Conservation (phyloP, 2,797 vertebrate genomes). For the Pangasius sanitwongsei region DNA sequence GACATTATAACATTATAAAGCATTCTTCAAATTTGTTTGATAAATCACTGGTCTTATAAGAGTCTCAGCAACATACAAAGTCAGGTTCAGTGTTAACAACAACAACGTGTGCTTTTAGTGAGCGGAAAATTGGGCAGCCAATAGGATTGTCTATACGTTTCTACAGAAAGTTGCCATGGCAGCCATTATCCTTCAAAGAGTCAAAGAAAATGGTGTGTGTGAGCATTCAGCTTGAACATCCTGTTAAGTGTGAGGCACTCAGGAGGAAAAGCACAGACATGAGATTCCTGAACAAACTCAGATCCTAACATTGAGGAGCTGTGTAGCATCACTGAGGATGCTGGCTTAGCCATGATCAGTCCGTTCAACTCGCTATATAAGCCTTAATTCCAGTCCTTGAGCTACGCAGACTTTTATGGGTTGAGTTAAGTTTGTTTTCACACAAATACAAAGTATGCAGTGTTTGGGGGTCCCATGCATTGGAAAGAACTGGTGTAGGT, state of each 20-base stretch:
- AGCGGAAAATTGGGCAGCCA: constrained; percentile 31
- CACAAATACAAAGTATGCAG: background rate
- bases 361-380: background rate
- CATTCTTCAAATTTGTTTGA: background rate
- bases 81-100: constrained; percentile 12
- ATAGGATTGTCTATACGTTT: constrained; percentile 1
- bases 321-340: background rate
- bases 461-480: background rate
- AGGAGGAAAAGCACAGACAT: constrained; percentile 32
- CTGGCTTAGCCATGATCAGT: background rate
- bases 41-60: background rate
- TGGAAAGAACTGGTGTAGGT: background rate
- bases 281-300: constrained; percentile 21
- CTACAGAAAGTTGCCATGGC: constrained; percentile 38
- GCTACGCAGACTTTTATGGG: background rate
- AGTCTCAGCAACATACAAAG: background rate
- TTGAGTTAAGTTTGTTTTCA: background rate
- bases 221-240: constrained; percentile 46
- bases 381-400: background rate
- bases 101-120: background rate
- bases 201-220: constrained; percentile 24
- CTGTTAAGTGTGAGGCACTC: constrained; percentile 43
- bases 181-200: constrained; percentile 20
- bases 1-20: background rate
- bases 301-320: background rate